These are phyloP conservation scores for Campopleginae sp. DNA, from an alignment of 2,888 invertebrate genomes.

Conservation along the genomic window DNA sequence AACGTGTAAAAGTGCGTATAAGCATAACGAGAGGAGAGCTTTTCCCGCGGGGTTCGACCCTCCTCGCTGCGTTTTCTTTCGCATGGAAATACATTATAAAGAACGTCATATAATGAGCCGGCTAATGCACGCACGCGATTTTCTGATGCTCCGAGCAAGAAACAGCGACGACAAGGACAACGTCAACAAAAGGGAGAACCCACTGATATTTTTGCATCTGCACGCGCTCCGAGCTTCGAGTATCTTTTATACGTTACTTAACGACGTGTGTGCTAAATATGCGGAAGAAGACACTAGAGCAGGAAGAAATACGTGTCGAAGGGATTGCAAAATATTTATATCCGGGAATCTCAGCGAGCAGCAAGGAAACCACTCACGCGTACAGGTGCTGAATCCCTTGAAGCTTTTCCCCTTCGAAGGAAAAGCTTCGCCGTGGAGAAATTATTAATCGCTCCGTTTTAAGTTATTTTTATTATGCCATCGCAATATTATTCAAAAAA, in stretches of 20 bases:
- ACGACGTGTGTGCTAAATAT: conserved; percentile 44
- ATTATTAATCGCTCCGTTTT: conserved; percentile 1
- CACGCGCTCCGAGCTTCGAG: conserved; percentile 18
- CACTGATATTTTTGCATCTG: conserved; percentile 33
- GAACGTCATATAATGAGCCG: conserved; percentile 50
- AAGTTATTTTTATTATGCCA: background rate
- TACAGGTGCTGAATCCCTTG: background rate
- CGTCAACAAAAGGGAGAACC: conserved; percentile 16
- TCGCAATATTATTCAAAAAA: background rate
- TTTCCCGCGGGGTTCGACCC: conserved; percentile 58
- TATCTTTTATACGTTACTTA: conserved; percentile 39
- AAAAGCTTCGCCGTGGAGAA: conserved; percentile 8
- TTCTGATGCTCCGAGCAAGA: conserved; percentile 52
- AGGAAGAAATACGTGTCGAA: conserved; percentile 39
- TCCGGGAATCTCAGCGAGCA: conserved; percentile 31
- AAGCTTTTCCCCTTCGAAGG: background rate
- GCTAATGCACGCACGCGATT: conserved; percentile 54
- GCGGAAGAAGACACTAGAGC: conserved; percentile 53
- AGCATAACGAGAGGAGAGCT: conserved; percentile 35
- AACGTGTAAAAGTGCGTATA: conserved; percentile 29
- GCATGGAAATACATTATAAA: conserved; percentile 61
- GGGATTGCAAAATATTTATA: conserved; percentile 33
- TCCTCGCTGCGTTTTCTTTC: conserved; percentile 47
- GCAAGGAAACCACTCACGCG: conserved; percentile 43
- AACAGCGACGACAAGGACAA: conserved; percentile 1